Conservation (phyloP, 2,888 invertebrate genomes). For the Agrochola macilenta region DNA sequence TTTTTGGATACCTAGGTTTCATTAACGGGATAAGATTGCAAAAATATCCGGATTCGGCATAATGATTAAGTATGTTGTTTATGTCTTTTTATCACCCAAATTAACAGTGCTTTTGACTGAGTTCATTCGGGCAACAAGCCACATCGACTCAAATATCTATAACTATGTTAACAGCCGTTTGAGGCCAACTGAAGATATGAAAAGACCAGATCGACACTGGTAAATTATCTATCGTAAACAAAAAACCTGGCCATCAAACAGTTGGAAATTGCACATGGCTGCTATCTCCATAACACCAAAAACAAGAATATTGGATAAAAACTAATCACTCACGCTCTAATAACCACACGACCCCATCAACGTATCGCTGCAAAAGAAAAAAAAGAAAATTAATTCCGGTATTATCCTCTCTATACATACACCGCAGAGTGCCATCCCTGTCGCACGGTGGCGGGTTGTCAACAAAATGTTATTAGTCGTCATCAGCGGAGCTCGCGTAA, state of each 20-base stretch:
- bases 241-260: neutral
- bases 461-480: constrained; percentile 86
- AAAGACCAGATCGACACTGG: no score
- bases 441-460: constrained; percentile 81
- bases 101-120: neutral
- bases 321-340: neutral
- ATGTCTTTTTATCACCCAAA: neutral
- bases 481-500: constrained; percentile 75
- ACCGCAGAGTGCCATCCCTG: constrained; percentile 71
- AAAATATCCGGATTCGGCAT: neutral
- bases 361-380: neutral
- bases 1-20: neutral
- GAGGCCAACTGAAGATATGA: neutral
- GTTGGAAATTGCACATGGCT: neutral
- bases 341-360: neutral
- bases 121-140: neutral
- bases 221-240: neutral
- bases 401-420: constrained; percentile 69
- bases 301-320: neutral
- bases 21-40: neutral
- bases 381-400: constrained; percentile 37
- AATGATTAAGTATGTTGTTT: no score
- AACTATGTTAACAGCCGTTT: neutral
- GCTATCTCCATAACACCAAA: neutral
- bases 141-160: neutral